These are phyloP conservation scores for Tokudaia muenninki DNA, from an alignment of 2,797 vertebrate genomes.

Conservation along the genomic window DNA sequence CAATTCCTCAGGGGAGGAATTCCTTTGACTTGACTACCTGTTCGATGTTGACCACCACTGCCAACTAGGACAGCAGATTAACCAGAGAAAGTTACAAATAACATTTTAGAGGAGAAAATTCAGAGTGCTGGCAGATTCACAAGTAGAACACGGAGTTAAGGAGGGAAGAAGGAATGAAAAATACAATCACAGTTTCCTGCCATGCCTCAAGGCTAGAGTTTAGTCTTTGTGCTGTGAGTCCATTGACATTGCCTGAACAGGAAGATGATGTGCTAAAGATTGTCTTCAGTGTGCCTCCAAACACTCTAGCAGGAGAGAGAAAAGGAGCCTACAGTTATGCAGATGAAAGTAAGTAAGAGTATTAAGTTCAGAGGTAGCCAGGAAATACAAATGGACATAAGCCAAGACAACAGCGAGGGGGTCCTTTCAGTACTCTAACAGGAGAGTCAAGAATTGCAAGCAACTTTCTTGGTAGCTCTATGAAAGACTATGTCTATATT, in stretches of 20 bases:
- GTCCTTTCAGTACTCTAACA: background rate
- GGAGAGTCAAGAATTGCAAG: background rate
- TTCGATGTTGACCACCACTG: background rate
- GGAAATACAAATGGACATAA: background rate
- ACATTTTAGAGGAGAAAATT: constrained; percentile 10
- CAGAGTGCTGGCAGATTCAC: background rate
- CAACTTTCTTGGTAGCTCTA: constrained; percentile 6
- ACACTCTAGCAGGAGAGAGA: background rate
- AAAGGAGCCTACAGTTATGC: background rate
- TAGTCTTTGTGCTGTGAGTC: background rate
- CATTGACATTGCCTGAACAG: background rate
- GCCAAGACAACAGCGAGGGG: background rate
- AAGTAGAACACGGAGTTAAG: background rate
- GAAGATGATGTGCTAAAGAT: background rate
- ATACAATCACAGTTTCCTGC: background rate
- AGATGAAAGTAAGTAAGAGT: background rate
- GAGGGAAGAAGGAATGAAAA: background rate
- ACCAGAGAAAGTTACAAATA: background rate
- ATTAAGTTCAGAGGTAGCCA: background rate
- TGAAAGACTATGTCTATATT: background rate
- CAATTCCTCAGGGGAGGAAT: background rate
- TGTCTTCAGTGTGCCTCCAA: background rate
- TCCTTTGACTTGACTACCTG: background rate
- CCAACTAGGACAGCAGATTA: background rate
- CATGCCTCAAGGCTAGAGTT: background rate